Evolutionary conservation across 2,797 vertebrate genomes (phyloP), one percentile per base, ranked within the genome.

Genomic region (Hypotaenidia okinawae): DNA sequence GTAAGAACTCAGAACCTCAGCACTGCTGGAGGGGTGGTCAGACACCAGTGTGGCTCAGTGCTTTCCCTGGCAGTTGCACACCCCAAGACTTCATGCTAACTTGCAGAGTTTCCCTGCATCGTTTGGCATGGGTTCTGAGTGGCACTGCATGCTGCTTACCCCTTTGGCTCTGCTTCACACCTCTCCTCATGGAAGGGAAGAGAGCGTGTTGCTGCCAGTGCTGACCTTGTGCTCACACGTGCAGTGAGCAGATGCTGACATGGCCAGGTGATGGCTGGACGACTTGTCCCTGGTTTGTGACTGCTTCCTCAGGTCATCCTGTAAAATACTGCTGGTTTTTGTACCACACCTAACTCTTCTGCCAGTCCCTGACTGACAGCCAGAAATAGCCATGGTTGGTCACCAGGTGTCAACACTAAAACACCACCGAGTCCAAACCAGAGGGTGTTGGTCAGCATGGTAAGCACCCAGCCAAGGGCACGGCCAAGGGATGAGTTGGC

Each of bases 1-100:
- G 6, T 3, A 5, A 52, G 83, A 58, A 3, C 6, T 16, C 0
- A 2, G 64, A 4, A 35, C 8, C 5, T 11, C 45, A 10, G 22
- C 58, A 0, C 4, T 18, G 54, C 61, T 32, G 55, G 74, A 47
- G 74, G 28, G 16, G 43, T 30, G 70, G 41, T 52, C 28, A 6
- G n/a, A 11, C 55, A 7, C 35, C 2, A 3, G 5, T 8, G 37
- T 7, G 32, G 37, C 58, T 39, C 76, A 9, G 55, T 28, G 70
- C 28, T 22, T 9, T 23, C 62, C 66, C 59, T 87, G 79, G 54
- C 22, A 16, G 51, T 6, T 4, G 25, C 32, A 7, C 39, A 3
- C 55, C 35, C 17, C 1, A 24, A 66, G 55, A 8, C 28, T 63
- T 47, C 8, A 25, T 10, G 8, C 37, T 52, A 9, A 18, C 37